Evolutionary conservation across 2,888 invertebrate species (phyloP), one percentile per base, ranked within the genome.

Genomic region (Eupithecia inturbata): DNA sequence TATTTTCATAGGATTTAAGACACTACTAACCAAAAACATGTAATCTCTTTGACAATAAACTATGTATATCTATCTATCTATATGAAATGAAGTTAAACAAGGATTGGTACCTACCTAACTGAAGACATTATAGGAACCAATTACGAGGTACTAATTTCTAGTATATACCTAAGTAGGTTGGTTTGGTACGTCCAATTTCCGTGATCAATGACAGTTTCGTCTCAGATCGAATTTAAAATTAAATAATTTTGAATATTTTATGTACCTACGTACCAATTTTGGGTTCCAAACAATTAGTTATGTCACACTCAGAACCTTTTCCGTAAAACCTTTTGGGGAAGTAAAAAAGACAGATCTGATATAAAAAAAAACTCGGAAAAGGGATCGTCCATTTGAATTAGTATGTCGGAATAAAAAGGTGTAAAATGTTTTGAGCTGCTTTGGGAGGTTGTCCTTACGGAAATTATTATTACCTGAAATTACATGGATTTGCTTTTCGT

Each of bases 341-440:
- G 41, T 41, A 41, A 45, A 45, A n/a, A 45, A 45, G 1, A 45
- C 45, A 19, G 45, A 45, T 45, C 45, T 45, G 19, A 22, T 53
- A 49, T 14, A 10, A 53, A 22, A 22, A 53, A 53, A 22, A n/a
- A 9, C 49, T 49, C 64, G 5, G 19, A 39, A 64, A 64, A 33
- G 63, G 63, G 63, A 36, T n/a, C 31, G 12, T 64, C 64, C 36
- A 64, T 64, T 36, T 36, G 64, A 36, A 64, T 64, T 64, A 64
- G 9, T n/a, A 36, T 19, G 63, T 16, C n/a, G 10, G n/a, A 64
- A 64, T 64, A 64, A 64, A 64, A 63, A n/a, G n/a, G 22, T 64
- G n/a, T 39, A 10, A 64, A 64, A 22, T 9, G 49, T 53, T 9
- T n/a, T 53, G 39, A 10, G 33, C 6, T 14, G 14, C 28, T 28